Percentiles rank a stretch among this genome's conserved stretches.
Conservation (phyloP, 2,797 vertebrate genomes). For the Protonibea diacanthus region DNA sequence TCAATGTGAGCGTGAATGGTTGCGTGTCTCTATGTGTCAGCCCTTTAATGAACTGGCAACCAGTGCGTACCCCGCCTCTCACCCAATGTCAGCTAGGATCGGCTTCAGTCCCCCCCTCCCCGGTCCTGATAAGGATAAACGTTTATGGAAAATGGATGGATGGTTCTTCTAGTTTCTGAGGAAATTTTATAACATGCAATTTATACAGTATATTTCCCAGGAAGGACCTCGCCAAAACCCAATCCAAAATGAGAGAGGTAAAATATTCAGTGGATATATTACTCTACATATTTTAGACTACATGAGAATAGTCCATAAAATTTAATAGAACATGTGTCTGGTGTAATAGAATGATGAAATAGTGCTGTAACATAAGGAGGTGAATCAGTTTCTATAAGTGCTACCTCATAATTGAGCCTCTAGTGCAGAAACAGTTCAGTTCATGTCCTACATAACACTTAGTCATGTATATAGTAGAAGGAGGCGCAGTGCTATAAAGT, state of each 20-base stretch:
- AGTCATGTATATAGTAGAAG: neutral
- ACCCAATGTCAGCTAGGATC: no score
- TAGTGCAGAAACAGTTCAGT: neutral
- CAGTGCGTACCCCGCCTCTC: no score
- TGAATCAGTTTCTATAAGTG: neutral
- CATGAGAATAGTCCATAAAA: neutral
- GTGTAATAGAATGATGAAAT: neutral
- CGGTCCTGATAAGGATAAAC: no score
- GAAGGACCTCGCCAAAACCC: neutral
- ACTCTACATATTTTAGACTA: neutral
- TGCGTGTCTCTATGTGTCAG: no score
- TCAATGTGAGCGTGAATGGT: no score
- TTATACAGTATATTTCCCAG: neutral
- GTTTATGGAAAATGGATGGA: no score
- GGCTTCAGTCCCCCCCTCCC: no score
- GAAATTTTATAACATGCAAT: neutral
- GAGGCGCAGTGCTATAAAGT: conserved; percentile 29
- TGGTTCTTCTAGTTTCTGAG: neutral
- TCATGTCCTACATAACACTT: conserved; percentile 6
- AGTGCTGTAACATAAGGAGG: neutral
- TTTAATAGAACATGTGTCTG: neutral
- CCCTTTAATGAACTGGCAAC: no score
- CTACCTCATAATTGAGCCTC: conserved; percentile 2
- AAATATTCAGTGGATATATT: neutral
- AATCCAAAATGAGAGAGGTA: neutral